These are phyloP conservation scores for Notodonta ziczac DNA, from an alignment of 2,888 invertebrate species.

Conservation along the genomic window DNA sequence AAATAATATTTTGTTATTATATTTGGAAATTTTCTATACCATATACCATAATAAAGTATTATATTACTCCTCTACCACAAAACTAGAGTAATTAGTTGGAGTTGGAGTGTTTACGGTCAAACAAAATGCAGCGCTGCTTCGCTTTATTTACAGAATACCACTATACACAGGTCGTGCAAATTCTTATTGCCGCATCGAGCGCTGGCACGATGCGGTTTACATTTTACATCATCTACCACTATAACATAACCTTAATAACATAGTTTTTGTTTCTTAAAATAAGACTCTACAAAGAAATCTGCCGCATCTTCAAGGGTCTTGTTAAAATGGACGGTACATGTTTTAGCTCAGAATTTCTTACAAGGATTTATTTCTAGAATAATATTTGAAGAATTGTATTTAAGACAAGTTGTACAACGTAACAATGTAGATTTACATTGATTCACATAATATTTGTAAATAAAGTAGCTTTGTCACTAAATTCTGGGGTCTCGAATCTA, in stretches of 20 bases:
- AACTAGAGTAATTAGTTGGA: no score
- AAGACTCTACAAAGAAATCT: slow-evolving; percentile 14
- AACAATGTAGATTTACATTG: no score
- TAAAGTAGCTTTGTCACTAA: no score
- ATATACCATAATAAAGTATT: no score
- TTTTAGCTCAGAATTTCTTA: slow-evolving; percentile 32
- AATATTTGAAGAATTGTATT: slow-evolving; percentile 29
- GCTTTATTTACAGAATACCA: slow-evolving; percentile 35
- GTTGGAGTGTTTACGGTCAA: slow-evolving; percentile 6
- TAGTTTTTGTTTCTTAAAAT: slow-evolving; percentile 18
- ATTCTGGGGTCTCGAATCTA: no score
- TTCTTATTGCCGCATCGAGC: slow-evolving; percentile 67
- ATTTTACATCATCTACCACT: slow-evolving; percentile 49
- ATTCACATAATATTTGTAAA: no score
- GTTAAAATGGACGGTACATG: slow-evolving; percentile 28
- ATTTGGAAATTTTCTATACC: no score
- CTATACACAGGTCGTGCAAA: slow-evolving; percentile 64
- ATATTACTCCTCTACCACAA: no score
- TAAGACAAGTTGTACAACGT: slow-evolving; percentile 16
- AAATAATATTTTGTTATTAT: no score
- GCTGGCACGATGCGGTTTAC: slow-evolving; percentile 60
- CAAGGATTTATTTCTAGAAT: slow-evolving; percentile 40
- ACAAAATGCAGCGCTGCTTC: slow-evolving; percentile 32
- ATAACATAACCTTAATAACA: slow-evolving; percentile 26
- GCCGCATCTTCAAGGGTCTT: slow-evolving; percentile 23